phyloP scores from a whole-genome alignment of 2,888 invertebrate species.

The Diloba caeruleocephala region DNA sequence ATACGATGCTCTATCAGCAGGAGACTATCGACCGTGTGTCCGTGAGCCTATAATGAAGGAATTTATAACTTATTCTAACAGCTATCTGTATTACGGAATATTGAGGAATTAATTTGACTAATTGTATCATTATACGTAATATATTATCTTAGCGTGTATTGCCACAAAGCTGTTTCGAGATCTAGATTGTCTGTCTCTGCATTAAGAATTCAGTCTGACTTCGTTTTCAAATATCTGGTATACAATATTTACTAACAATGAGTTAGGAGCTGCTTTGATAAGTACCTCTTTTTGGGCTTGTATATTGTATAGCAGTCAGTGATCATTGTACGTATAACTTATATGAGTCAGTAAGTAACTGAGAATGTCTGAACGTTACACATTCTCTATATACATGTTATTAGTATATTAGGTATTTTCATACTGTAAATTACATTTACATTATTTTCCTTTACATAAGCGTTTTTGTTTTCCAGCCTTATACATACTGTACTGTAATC shows the following conservation, averaged over 20 bases:
- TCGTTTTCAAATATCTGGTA: neutral
- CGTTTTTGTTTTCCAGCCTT: neutral
- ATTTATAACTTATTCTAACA: conserved; percentile 62
- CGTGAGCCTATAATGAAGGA: conserved; percentile 57
- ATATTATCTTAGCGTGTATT: conserved; percentile 1
- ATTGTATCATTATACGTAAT: conserved; percentile 23
- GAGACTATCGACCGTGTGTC: conserved; percentile 60
- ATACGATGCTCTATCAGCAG: conserved; percentile 73
- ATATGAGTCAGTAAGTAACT: too few species aligned
- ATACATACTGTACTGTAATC: conserved; percentile 5
- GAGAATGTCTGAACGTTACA: too few species aligned
- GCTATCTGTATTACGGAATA: conserved; percentile 51
- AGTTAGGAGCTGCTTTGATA: too few species aligned
- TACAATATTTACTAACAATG: too few species aligned
- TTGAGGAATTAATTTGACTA: conserved; percentile 37
- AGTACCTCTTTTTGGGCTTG: too few species aligned
- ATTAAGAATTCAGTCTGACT: conserved; percentile 1
- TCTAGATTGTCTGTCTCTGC: conserved; percentile 12
- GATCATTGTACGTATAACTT: too few species aligned
- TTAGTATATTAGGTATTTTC: too few species aligned
- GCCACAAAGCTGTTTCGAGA: conserved; percentile 20
- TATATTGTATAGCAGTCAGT: too few species aligned
- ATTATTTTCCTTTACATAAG: too few species aligned
- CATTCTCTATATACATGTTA: too few species aligned
- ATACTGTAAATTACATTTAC: too few species aligned